phyloP scores from a whole-genome alignment of 1,140 invertebrate genomes.

The Tribolium madens region DNA sequence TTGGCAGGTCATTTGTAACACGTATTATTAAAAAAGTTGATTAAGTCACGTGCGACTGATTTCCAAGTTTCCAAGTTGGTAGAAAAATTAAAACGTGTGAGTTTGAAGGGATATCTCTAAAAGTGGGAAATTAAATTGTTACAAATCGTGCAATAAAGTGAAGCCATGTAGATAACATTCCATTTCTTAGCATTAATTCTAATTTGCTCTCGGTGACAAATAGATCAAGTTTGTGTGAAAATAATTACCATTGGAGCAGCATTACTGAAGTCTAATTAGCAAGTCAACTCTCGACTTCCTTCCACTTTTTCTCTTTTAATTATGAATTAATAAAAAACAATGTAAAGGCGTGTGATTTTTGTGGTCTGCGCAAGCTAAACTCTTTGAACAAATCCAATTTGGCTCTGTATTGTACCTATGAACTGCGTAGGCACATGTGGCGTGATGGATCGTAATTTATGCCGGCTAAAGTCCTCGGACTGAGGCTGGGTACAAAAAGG shows the following conservation, averaged over 20 bases:
- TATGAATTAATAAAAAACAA: neutral
- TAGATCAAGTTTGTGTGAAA: neutral
- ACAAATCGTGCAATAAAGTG: neutral
- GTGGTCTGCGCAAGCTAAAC: neutral
- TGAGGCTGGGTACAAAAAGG: neutral
- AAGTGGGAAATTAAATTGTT: neutral
- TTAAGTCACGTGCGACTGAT: neutral
- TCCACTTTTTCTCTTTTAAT: neutral
- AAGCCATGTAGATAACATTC: neutral
- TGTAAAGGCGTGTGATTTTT: neutral
- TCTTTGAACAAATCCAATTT: conserved; percentile 8
- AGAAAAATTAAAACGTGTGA: neutral
- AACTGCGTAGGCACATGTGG: conserved; percentile 26
- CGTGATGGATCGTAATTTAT: conserved; percentile 29
- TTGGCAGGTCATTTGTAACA: neutral
- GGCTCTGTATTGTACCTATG: conserved; percentile 17
- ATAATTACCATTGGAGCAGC: neutral
- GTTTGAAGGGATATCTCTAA: neutral
- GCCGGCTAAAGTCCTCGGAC: neutral
- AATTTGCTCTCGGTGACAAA: neutral
- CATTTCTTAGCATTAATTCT: neutral
- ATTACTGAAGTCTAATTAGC: neutral
- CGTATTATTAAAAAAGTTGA: neutral
- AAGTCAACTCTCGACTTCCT: neutral
- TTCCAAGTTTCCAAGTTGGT: neutral